A percentile compares a stretch with the other conserved stretches of the same genome.
Evolutionary conservation across 1,140 invertebrate species (phyloP).

Genomic region (Danaus plexippus): DNA sequence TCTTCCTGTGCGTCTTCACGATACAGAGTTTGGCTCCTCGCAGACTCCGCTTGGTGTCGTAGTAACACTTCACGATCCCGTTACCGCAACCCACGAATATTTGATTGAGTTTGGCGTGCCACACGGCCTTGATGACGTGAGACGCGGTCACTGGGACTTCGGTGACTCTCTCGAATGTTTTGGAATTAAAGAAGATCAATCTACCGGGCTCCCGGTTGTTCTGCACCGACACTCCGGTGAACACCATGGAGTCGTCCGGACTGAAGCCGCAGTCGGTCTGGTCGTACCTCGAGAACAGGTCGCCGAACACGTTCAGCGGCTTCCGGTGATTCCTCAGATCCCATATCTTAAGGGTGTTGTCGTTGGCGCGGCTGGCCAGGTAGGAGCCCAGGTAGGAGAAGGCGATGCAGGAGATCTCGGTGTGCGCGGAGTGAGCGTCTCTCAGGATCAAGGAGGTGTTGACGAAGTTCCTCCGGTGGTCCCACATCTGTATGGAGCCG

Average conservation of each 20-base stretch:
- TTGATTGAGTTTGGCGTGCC: slow-evolving; percentile 98
- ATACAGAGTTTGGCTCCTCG: slow-evolving; percentile 94
- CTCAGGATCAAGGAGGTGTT: slow-evolving; percentile 85
- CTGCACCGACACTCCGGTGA: slow-evolving; percentile 89
- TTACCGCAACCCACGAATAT: slow-evolving; percentile 94
- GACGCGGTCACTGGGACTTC: slow-evolving; percentile 84
- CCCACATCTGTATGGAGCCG: slow-evolving; percentile 98
- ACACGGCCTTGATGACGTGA: slow-evolving; percentile 90
- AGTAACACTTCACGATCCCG: slow-evolving; percentile 91
- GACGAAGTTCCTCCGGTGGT: slow-evolving; percentile 87
- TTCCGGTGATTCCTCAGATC: slow-evolving; percentile 89
- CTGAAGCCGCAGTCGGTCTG: slow-evolving; percentile 96
- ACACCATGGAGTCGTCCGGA: slow-evolving; percentile 91
- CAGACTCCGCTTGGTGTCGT: slow-evolving; percentile 88
- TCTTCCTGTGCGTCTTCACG: slow-evolving; percentile 84
- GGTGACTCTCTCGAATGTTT: slow-evolving; percentile 82
- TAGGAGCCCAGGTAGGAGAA: slow-evolving; percentile 91
- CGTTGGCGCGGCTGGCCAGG: slow-evolving; percentile 88
- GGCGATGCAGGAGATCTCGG: slow-evolving; percentile 86
- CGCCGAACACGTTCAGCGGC: slow-evolving; percentile 77
- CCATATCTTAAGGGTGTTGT: slow-evolving; percentile 97
- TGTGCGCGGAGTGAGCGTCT: slow-evolving; percentile 85
- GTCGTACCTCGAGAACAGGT: slow-evolving; percentile 89
- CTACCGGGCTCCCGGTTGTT: slow-evolving; percentile 81
- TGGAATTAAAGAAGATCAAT: slow-evolving; percentile 86